Evolutionary conservation across 2,797 vertebrate species (phyloP), one percentile per base, ranked within the genome.

Genomic region (Lacerta agilis): DNA sequence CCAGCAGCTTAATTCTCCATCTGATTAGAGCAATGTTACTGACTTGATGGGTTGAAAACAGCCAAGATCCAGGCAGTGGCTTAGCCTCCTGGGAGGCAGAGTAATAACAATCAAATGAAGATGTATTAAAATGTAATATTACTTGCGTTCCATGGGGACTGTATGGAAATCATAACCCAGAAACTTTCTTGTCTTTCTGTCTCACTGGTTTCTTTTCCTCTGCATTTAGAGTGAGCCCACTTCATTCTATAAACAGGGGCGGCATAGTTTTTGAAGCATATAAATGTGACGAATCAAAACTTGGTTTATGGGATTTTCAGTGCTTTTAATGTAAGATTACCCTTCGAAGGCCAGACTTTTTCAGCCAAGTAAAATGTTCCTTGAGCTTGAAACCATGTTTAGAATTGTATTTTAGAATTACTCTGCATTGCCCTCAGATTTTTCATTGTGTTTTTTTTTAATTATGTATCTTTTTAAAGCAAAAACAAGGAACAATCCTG

Each of bases 21-120:
- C 97, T 98, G 97, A 97, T 98, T 97, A 97, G 96, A 97, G 96
- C 96, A 95, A 87, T 97, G 97, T 97, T 97, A 97, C 96, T 96
- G 95, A 96, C 96, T 97, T 96, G 96, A 97, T 97, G 96, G 97
- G 97, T 95, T 96, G 92, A 95, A 96, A 97, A 94, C 94, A 96
- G 94, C 89, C 90, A 91, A 93, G 90, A 93, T 92, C 92, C 91
- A 90, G 91, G 90, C 92, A 85, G 91, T 90, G 88, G 87, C 89
- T 90, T 85, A 88, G 92, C 93, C 93, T 94, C 93, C 93, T 89
- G 94, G 93, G 94, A 95, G 87, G 89, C 92, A 92, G 89, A 93
- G 89, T 93, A 95, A 92, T 95, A 95, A 94, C 89, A 89, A 89
- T 93, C 95, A 93, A 96, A 95, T 93, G 92, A 96, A 96, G 95